phyloP scores from a whole-genome alignment of 2,888 invertebrate species.

The Ryuthela nishihirai region DNA sequence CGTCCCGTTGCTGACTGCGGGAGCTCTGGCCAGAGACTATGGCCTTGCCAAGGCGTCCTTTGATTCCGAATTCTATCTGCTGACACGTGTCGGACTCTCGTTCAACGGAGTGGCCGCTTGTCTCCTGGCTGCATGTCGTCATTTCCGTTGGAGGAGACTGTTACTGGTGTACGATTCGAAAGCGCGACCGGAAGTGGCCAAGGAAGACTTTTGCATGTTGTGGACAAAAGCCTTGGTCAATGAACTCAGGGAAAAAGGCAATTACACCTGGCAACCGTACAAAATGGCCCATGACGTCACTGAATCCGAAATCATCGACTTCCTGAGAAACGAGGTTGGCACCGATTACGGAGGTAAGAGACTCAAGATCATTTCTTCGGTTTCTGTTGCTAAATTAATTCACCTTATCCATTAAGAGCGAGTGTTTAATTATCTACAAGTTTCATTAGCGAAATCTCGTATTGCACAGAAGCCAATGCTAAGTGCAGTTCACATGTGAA shows the following conservation, averaged over 20 bases:
- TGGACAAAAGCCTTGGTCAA: conserved; percentile 3
- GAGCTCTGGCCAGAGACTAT: conserved; percentile 76
- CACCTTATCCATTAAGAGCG: too few relatives aligned
- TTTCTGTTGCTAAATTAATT: too few relatives aligned
- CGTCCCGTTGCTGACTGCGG: conserved; percentile 72
- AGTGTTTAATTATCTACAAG: too few relatives aligned
- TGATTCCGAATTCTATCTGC: conserved; percentile 72
- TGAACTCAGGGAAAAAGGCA: background rate
- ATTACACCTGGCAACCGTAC: conserved; percentile 1
- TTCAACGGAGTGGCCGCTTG: conserved; percentile 24
- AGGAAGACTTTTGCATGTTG: conserved; percentile 3
- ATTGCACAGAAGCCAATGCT: too few relatives aligned
- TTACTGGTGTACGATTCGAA: background rate
- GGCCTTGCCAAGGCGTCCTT: conserved; percentile 65
- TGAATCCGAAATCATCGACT: conserved; percentile 53
- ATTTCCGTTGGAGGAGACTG: conserved; percentile 1
- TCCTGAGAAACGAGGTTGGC: conserved; percentile 56
- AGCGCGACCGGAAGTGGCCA: conserved; percentile 2
- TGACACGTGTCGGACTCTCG: conserved; percentile 65
- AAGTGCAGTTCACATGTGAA: too few relatives aligned
- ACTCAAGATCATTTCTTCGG: too few relatives aligned
- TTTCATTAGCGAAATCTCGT: too few relatives aligned
- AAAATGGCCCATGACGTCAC: conserved; percentile 1
- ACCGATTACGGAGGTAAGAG: conserved; percentile 67
- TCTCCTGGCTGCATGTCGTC: conserved; percentile 6